Conservation (phyloP, 1,140 invertebrate species). For the Zaprionus vittiger region DNA sequence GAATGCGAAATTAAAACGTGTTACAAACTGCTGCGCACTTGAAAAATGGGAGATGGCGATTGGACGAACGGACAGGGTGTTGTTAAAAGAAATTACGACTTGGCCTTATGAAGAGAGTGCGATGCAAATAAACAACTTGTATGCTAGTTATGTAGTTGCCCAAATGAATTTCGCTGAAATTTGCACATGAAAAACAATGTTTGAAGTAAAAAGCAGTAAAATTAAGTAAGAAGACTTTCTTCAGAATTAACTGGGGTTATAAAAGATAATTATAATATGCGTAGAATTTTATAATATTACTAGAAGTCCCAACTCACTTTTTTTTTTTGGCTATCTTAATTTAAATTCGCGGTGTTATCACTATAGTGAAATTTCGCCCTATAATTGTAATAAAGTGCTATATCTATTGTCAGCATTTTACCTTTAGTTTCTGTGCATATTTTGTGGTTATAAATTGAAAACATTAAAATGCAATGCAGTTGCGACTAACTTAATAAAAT, state of each 20-base stretch:
- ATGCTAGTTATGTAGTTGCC: neutral
- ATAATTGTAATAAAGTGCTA: neutral
- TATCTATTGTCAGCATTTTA: slow-evolving; percentile 20
- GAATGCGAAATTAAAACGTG: slow-evolving; percentile 80
- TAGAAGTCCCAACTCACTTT: neutral
- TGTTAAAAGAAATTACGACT: slow-evolving; percentile 62
- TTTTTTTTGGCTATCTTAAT: neutral
- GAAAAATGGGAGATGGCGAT: slow-evolving; percentile 20
- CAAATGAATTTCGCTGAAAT: neutral
- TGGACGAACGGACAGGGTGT: slow-evolving; percentile 41
- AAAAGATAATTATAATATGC: neutral
- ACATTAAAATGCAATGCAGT: slow-evolving; percentile 23
- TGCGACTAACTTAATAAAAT: slow-evolving; percentile 23
- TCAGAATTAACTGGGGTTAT: neutral
- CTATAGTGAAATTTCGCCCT: neutral
- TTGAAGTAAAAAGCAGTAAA: neutral
- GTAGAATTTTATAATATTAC: neutral
- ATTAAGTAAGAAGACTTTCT: neutral
- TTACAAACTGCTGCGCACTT: slow-evolving; percentile 47
- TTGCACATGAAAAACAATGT: neutral
- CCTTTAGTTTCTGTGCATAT: slow-evolving; percentile 2
- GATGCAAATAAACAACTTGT: slow-evolving; percentile 37
- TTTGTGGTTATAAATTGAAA: slow-evolving; percentile 16
- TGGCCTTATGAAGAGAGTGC: slow-evolving; percentile 36
- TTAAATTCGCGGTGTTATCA: neutral